Percentiles rank a stretch among this genome's conserved stretches.
These are phyloP conservation scores for Bombus turneri DNA, from an alignment of 1,140 invertebrate genomes.

Conservation along the genomic window DNA sequence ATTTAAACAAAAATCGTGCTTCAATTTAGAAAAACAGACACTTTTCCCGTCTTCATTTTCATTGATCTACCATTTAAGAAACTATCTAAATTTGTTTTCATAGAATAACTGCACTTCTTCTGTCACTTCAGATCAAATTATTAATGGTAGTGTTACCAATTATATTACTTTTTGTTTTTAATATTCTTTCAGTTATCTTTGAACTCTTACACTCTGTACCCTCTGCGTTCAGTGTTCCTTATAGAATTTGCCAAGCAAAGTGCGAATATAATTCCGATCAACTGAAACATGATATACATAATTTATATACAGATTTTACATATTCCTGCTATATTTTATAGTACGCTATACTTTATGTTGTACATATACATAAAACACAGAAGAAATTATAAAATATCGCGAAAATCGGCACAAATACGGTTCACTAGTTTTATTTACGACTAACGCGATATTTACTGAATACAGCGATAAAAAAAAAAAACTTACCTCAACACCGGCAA, in stretches of 20 bases:
- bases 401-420: background rate
- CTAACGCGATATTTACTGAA: background rate
- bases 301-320: background rate
- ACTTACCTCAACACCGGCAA: conserved; percentile 87
- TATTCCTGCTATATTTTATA: background rate
- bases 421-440: background rate
- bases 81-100: conserved; percentile 33
- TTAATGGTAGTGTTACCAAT: conserved; percentile 30
- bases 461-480: background rate
- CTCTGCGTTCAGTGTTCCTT: conserved; percentile 85
- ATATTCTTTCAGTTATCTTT: background rate
- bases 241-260: conserved; percentile 92
- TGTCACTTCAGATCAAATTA: conserved; percentile 28
- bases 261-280: conserved; percentile 92
- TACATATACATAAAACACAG: background rate
- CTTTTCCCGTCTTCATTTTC: background rate
- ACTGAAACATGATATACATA: conserved; percentile 80
- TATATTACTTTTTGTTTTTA: conserved; percentile 36
- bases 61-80: background rate
- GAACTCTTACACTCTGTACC: conserved; percentile 70
- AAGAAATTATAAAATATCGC: background rate
- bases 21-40: conserved; percentile 11
- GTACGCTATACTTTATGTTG: background rate
- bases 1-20: conserved; percentile 1
- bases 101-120: conserved; percentile 16